phyloP scores from a whole-genome alignment of 2,888 invertebrate species.

The Ophion costatus region DNA sequence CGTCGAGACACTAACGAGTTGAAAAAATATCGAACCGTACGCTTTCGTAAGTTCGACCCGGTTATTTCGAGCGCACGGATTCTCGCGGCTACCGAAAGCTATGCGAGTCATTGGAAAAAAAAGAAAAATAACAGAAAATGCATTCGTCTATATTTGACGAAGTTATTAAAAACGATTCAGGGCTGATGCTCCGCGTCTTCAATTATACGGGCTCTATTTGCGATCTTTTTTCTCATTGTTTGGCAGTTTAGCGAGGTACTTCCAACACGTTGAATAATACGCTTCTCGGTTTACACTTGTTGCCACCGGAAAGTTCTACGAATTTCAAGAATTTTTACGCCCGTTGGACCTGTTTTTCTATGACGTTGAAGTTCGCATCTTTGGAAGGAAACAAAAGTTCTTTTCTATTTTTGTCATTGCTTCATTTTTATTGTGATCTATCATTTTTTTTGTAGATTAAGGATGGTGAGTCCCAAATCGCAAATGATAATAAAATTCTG shows the following conservation, averaged over 20 bases:
- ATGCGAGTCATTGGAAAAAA: constrained; percentile 19
- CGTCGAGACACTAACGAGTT: constrained; percentile 48
- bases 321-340: neutral
- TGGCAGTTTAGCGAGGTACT: neutral
- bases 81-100: constrained; percentile 20
- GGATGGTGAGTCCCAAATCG: no score
- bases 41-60: constrained; percentile 38
- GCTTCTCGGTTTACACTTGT: neutral
- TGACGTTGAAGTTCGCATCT: neutral
- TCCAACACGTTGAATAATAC: neutral
- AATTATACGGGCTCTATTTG: neutral
- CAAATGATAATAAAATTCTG: no score
- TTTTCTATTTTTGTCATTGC: neutral
- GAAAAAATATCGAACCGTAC: constrained; percentile 47
- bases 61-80: constrained; percentile 24
- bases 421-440: no score
- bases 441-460: no score
- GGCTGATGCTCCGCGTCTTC: neutral
- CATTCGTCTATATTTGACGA: constrained; percentile 21
- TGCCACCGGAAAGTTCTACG: neutral
- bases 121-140: neutral
- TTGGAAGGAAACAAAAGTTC: neutral
- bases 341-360: neutral
- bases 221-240: neutral
- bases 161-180: constrained; percentile 8